Conservation (phyloP, 2,888 invertebrate genomes). For the Andrena dorsata region DNA sequence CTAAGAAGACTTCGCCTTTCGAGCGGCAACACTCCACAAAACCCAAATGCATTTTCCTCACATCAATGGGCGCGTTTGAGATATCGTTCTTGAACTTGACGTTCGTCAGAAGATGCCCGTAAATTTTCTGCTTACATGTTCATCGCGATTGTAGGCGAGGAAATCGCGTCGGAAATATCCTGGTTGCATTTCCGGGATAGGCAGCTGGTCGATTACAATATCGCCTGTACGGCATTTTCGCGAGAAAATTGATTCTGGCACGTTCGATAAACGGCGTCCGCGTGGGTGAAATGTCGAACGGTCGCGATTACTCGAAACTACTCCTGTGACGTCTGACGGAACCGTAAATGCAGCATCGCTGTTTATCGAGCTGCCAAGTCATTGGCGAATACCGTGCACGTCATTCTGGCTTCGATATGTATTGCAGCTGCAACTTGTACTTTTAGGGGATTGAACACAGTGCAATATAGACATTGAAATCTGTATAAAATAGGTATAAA, state of each 20-base stretch:
- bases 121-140: slow-evolving; percentile 45
- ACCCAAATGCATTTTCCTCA: not conserved
- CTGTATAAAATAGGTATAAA: too few relatives aligned
- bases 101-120: slow-evolving; percentile 14
- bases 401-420: too few relatives aligned
- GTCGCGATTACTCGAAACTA: slow-evolving; percentile 49
- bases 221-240: slow-evolving; percentile 25
- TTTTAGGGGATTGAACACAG: not conserved
- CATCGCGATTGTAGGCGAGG: slow-evolving; percentile 41
- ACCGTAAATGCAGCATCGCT: slow-evolving; percentile 28
- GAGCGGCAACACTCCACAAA: not conserved
- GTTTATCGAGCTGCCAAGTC: slow-evolving; percentile 36
- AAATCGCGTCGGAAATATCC: slow-evolving; percentile 55
- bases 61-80: slow-evolving; percentile 16
- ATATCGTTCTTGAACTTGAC: slow-evolving; percentile 59
- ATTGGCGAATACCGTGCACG: slow-evolving; percentile 9
- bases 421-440: not conserved
- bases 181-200: slow-evolving; percentile 27
- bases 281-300: slow-evolving; percentile 72
- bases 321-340: slow-evolving; percentile 44
- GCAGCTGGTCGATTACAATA: slow-evolving; percentile 49
- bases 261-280: slow-evolving; percentile 23
- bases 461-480: too few relatives aligned
- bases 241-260: slow-evolving; percentile 43
- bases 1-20: not conserved